Evolutionary conservation across 35 echinoderm and acorn worm genomes (phyloP), one percentile per base, ranked within the genome.

Genomic region (Patiria miniata): DNA sequence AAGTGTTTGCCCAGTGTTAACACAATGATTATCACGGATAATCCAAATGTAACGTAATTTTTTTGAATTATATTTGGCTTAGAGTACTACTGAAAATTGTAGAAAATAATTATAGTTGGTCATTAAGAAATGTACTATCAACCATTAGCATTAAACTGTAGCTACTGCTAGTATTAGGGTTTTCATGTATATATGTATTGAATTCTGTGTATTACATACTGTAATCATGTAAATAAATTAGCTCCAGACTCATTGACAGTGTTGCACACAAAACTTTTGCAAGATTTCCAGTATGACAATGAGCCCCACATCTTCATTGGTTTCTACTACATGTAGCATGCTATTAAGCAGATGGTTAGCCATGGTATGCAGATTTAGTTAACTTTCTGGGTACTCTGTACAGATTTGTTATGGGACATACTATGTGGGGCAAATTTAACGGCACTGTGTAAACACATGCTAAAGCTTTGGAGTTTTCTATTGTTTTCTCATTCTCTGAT

Each of bases 141-240:
- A 73, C 34, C 10, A 34, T 73, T 73, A 30, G 65, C 29, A 73
- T 34, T 73, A 73, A 68, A 68, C 61, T 10, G 29, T 32, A 28
- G 65, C 65, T 30, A 34, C 8, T 34, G 28, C 33, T 69, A n/a
- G 26, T 73, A 73, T 14, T 73, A 12, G 34, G 1, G 65, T 34
- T 22, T 36, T 4, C 23, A 26, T 73, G 65, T 73, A 73, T 73
- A 73, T 73, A 73, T 30, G 65, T 73, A 73, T 30, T 73, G 26
- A 14, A 73, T 32, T 73, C 26, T 30, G 19, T 73, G 65, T 73
- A 30, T 22, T n/a, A n/a, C n/a, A n/a, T 73, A 73, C 65, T 32
- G 34, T 73, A 28, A 73, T 47, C 42, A 23, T 73, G 65, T 73
- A 73, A 28, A 73, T 73, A 73, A 73, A 32, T 73, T 47, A 47